A percentile compares a stretch with the other conserved stretches of the same genome.
Conservation (phyloP, 2,797 vertebrate species). For the Sebastes itinus region DNA sequence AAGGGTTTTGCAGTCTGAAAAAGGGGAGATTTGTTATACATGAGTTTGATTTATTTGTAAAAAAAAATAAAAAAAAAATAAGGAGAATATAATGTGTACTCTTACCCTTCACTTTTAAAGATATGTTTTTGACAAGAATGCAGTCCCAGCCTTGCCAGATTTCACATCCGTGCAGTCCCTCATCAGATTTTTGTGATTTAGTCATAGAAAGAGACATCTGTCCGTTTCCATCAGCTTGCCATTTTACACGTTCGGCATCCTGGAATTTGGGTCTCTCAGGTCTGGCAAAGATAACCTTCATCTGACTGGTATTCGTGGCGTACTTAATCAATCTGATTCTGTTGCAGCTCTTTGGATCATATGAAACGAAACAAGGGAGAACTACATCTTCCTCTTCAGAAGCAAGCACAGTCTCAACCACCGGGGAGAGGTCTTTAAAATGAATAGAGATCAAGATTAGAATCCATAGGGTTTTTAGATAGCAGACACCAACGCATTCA, state of each 20-base stretch:
- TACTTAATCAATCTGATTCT: constrained; percentile 46
- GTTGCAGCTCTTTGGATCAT: not conserved
- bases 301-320: not conserved
- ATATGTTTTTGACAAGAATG: constrained; percentile 14
- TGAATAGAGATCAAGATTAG: not conserved
- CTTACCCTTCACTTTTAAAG: constrained; percentile 68
- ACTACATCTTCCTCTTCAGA: constrained; percentile 3
- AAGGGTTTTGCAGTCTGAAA: constrained; percentile 60
- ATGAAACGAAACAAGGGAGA: constrained; percentile 43
- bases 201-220: constrained; percentile 35
- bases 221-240: not conserved
- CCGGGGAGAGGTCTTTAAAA: not conserved
- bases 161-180: constrained; percentile 56
- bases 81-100: not conserved
- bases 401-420: not conserved
- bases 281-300: constrained; percentile 5
- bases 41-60: not conserved
- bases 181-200: constrained; percentile 38
- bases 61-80: not conserved
- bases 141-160: constrained; percentile 48
- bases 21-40: not conserved
- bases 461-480: not conserved
- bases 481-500: not conserved
- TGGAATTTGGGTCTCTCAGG: not conserved
- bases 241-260: not conserved